phyloP scores from a whole-genome alignment of 1,140 invertebrate genomes.

The Aricia agestis region DNA sequence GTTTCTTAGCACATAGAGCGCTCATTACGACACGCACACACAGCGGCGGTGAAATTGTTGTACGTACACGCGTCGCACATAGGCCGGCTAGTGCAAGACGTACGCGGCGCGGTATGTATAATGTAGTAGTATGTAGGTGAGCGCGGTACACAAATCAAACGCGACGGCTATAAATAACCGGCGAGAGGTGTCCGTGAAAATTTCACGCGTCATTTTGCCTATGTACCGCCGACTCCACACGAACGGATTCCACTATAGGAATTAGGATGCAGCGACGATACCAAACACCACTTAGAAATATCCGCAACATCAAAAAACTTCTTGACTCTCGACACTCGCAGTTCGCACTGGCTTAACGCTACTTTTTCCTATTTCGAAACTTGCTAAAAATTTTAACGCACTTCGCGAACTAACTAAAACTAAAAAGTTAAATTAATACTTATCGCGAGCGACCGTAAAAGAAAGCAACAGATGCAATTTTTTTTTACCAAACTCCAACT shows the following conservation, averaged over 20 bases:
- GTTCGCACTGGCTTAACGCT: neutral
- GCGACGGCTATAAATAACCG: constrained; percentile 67
- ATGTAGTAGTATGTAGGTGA: constrained; percentile 47
- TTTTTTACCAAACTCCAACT: neutral
- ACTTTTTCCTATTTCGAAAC: neutral
- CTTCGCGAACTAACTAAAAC: neutral
- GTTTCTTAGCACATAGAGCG: constrained; percentile 71
- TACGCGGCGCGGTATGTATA: constrained; percentile 59
- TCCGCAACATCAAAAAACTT: neutral
- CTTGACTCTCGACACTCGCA: neutral
- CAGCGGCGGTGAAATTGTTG: constrained; percentile 55
- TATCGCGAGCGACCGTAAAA: no score
- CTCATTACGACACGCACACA: constrained; percentile 72
- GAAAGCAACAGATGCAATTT: no score
- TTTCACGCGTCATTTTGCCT: constrained; percentile 37
- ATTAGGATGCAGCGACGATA: neutral
- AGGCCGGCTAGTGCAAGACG: constrained; percentile 48
- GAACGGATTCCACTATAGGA: neutral
- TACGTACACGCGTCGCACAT: constrained; percentile 42
- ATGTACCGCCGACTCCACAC: constrained; percentile 15
- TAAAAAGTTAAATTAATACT: no score
- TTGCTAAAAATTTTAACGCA: constrained; percentile 17
- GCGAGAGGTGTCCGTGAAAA: constrained; percentile 61
- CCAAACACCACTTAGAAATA: neutral
- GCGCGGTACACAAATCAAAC: constrained; percentile 64